Percentiles rank a stretch among this genome's conserved stretches.
phyloP scores from a whole-genome alignment of 2,888 invertebrate species.

The Hydroisotoma schaefferi region DNA sequence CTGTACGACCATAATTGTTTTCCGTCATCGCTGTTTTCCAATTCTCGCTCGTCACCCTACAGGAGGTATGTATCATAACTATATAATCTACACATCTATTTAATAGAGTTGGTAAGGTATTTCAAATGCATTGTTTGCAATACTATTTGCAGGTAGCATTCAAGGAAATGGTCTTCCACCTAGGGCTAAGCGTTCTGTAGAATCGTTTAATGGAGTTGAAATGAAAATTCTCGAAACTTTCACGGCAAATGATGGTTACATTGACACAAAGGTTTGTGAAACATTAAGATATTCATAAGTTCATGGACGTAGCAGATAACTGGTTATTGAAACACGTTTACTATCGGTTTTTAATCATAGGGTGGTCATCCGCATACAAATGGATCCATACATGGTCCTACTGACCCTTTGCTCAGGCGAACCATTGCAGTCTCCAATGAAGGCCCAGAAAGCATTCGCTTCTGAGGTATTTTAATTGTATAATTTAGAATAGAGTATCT shows the following conservation, averaged over 20 bases:
- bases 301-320: neutral
- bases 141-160: too few species aligned
- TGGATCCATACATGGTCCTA: conserved; percentile 37
- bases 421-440: conserved; percentile 29
- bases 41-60: conserved; percentile 29
- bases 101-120: too few species aligned
- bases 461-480: conserved; percentile 10
- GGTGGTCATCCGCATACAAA: conserved; percentile 39
- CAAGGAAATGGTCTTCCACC: conserved; percentile 44
- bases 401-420: conserved; percentile 42
- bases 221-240: conserved; percentile 43
- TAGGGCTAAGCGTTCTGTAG: conserved; percentile 38
- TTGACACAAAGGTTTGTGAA: conserved; percentile 47
- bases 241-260: conserved; percentile 32
- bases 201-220: conserved; percentile 43
- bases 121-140: too few species aligned
- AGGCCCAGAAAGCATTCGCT: conserved; percentile 37
- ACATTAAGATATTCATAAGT: too few species aligned
- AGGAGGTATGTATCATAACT: conserved; percentile 21
- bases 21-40: conserved; percentile 43
- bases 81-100: too few species aligned
- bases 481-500: neutral
- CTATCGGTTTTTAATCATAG: too few species aligned
- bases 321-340: conserved; percentile 2
- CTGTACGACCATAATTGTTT: conserved; percentile 41